A percentile compares a stretch with the other conserved stretches of the same genome.
Evolutionary conservation across 1,140 invertebrate genomes (phyloP).

Genomic region (Cherax destructor): DNA sequence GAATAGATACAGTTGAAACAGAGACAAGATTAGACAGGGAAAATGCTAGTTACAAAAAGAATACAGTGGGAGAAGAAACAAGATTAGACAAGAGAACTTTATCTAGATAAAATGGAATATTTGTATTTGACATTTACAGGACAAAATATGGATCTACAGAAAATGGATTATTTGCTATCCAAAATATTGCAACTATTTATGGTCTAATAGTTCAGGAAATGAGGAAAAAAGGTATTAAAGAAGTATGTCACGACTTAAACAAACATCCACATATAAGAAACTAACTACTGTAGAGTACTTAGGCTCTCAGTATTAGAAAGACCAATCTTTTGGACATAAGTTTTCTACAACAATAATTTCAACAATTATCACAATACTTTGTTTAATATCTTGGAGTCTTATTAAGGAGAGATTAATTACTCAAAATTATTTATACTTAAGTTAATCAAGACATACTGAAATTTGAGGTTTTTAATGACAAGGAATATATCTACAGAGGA

Average conservation of each 20-base stretch:
- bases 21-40: not conserved
- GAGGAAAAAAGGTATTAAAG: not conserved
- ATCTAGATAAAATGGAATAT: slow-evolving; percentile 30
- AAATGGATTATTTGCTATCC: slow-evolving; percentile 6
- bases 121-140: slow-evolving; percentile 11
- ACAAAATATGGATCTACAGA: slow-evolving; percentile 32
- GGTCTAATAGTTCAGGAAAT: not conserved
- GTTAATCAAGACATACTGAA: not conserved
- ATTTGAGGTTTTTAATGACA: not conserved
- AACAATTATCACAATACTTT: not conserved
- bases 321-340: slow-evolving; percentile 49
- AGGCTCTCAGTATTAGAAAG: slow-evolving; percentile 37
- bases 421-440: not conserved
- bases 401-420: not conserved
- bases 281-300: not conserved
- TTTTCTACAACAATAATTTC: not conserved
- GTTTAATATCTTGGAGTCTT: not conserved
- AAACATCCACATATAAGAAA: slow-evolving; percentile 7
- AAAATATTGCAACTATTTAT: not conserved
- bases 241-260: not conserved
- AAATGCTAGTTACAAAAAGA: not conserved
- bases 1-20: not conserved
- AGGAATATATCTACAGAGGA: not conserved
- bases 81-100: slow-evolving; percentile 3
- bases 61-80: not conserved